phyloP scores from a whole-genome alignment of 2,888 invertebrate genomes.

The Terebella lapidaria region DNA sequence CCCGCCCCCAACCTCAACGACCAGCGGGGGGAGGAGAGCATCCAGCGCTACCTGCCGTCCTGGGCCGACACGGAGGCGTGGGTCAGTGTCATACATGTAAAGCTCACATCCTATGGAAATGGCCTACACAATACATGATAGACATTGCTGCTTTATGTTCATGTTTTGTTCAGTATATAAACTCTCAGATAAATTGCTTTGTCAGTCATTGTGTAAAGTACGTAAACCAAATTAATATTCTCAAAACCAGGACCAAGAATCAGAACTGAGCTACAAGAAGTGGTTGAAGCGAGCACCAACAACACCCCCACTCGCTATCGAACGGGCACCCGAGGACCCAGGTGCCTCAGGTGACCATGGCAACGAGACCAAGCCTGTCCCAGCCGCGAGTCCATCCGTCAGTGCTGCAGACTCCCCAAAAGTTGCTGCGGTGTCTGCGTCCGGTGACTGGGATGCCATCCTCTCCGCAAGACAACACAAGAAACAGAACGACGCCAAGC shows the following conservation, averaged over 20 bases:
- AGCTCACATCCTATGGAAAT: no score
- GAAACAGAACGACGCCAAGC: not conserved
- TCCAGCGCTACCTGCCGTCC: constrained; percentile 26
- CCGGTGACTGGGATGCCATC: not conserved
- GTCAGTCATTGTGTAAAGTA: not conserved
- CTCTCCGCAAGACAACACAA: not conserved
- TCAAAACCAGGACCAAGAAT: not conserved
- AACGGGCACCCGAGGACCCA: not conserved
- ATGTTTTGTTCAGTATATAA: not conserved
- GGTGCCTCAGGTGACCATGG: not conserved
- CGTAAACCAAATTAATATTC: not conserved
- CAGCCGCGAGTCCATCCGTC: no score
- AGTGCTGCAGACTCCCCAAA: no score
- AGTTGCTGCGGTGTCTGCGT: not conserved
- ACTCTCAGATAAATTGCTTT: not conserved
- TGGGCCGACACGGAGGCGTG: not conserved
- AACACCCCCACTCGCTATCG: not conserved
- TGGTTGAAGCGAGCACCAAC: not conserved
- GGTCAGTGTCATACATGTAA: not conserved
- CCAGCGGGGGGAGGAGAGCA: constrained; percentile 27
- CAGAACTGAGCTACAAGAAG: not conserved
- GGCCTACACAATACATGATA: no score
- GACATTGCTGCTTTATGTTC: no score
- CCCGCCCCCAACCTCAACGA: constrained; percentile 39
- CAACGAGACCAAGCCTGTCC: not conserved